Conservation (phyloP, 2,113 vertebrate genomes). For the Natator depressus region DNA sequence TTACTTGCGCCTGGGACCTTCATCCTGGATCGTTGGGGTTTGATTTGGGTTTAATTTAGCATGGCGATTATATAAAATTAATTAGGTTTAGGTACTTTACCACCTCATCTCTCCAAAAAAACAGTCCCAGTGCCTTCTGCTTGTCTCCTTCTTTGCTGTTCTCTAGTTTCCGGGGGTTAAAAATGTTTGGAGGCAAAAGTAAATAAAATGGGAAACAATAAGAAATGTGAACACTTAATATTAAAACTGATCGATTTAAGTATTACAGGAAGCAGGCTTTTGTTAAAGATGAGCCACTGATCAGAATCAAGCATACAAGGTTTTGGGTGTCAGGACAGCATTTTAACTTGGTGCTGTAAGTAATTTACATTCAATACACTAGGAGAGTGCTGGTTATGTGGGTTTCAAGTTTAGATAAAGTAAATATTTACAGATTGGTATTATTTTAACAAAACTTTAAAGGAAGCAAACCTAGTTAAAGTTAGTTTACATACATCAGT, state of each 20-base stretch:
- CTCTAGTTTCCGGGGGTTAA: conserved; percentile 11
- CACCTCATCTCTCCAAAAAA: background rate
- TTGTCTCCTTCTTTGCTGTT: background rate
- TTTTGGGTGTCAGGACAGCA: background rate
- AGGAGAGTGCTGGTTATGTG: background rate
- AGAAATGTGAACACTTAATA: background rate
- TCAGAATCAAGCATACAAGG: background rate
- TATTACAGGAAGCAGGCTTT: background rate
- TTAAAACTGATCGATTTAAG: background rate
- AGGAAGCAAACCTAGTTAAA: background rate
- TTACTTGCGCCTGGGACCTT: background rate
- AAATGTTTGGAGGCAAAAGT: background rate
- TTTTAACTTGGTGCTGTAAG: background rate
- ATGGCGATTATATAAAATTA: background rate
- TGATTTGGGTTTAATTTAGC: background rate
- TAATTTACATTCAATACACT: background rate
- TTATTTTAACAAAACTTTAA: conserved; percentile 24
- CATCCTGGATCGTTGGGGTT: background rate
- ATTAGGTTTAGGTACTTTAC: background rate
- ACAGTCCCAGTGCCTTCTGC: background rate
- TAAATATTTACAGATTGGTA: conserved; percentile 1
- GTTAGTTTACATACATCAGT: background rate
- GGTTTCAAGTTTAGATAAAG: background rate
- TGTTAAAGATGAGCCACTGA: background rate
- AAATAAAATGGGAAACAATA: background rate